Conservation (phyloP, 2,797 vertebrate species). For the Falco columbarius region DNA sequence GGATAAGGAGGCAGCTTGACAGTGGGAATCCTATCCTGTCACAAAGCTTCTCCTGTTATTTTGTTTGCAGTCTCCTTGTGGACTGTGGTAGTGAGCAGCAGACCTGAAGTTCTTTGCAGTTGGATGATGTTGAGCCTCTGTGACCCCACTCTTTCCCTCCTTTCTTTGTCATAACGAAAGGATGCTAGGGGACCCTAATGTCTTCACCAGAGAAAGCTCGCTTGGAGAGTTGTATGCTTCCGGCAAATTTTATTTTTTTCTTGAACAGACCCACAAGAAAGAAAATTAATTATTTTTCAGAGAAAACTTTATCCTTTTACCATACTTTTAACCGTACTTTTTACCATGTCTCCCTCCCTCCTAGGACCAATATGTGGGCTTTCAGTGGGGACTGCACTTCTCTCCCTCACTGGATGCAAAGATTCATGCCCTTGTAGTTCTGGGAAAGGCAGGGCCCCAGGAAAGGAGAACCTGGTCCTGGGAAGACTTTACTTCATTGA, state of each 20-base stretch:
- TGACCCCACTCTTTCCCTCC: background rate
- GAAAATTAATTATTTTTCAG: background rate
- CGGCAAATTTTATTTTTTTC: background rate
- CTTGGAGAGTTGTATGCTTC: background rate
- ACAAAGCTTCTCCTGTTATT: background rate
- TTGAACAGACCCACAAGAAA: background rate
- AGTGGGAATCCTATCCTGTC: background rate
- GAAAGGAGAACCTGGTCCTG: background rate
- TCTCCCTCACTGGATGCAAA: background rate
- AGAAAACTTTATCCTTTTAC: background rate
- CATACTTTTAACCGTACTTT: background rate
- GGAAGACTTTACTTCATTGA: background rate
- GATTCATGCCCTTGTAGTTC: background rate
- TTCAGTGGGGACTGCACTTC: background rate
- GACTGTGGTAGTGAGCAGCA: background rate
- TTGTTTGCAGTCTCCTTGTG: background rate
- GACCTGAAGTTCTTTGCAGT: background rate
- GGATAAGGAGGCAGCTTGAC: background rate
- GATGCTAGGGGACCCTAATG: background rate
- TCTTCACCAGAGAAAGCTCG: background rate
- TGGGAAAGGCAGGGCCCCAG: background rate
- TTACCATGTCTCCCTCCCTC: background rate
- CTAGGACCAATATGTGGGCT: background rate
- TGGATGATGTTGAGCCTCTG: background rate
- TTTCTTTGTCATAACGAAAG: background rate